Conservation (phyloP, 2,797 vertebrate genomes). For the Poecilia wingei region DNA sequence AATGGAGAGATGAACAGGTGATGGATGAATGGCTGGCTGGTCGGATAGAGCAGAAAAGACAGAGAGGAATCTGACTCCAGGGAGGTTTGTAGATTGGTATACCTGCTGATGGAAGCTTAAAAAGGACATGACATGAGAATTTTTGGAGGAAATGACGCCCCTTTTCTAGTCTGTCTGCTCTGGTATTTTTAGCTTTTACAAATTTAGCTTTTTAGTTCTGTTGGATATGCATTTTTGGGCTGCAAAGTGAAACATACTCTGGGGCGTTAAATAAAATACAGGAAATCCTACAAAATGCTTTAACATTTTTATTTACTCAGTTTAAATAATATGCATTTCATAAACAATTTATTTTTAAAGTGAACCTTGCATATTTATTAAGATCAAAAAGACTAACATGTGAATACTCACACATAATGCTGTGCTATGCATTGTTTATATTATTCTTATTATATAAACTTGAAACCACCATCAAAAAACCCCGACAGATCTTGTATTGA, state of each 20-base stretch:
- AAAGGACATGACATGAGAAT: conserved; percentile 64
- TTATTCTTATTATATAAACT: conserved; percentile 8
- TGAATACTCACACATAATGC: conserved; percentile 23
- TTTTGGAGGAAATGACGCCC: conserved; percentile 29
- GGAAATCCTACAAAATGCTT: conserved; percentile 14
- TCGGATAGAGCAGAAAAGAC: conserved; percentile 40
- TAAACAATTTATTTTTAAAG: conserved; percentile 40
- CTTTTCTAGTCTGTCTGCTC: conserved; percentile 11
- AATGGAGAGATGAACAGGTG: conserved; percentile 61
- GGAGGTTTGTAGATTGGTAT: conserved; percentile 57
- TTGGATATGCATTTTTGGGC: not conserved
- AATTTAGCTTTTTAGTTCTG: conserved; percentile 8
- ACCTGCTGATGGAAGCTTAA: conserved; percentile 75
- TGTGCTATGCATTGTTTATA: conserved; percentile 1
- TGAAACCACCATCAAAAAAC: not conserved
- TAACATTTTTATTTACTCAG: conserved; percentile 24
- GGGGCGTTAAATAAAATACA: not conserved
- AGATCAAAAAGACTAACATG: conserved; percentile 33
- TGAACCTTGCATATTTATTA: conserved; percentile 31
- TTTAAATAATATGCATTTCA: conserved; percentile 39
- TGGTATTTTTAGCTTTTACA: conserved; percentile 36
- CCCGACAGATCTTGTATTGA: not conserved
- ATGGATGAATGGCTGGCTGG: conserved; percentile 64
- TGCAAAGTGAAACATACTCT: conserved; percentile 6
- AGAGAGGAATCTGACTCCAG: conserved; percentile 61